phyloP scores from a whole-genome alignment of 2,113 vertebrate genomes.

The Spea multiplicata region DNA sequence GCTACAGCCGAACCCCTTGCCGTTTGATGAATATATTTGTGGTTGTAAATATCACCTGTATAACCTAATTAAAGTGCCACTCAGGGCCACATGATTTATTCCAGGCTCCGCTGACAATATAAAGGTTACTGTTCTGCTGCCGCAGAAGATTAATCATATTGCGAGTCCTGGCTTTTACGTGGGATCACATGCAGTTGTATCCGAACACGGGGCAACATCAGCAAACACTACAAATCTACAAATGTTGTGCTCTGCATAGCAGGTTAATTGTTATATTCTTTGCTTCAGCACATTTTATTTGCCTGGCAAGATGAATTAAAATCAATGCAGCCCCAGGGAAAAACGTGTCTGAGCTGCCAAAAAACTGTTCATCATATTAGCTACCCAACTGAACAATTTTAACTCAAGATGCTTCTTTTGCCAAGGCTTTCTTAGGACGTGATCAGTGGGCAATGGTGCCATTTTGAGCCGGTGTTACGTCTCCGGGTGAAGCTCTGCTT shows the following conservation, averaged over 20 bases:
- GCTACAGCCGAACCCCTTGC: no score
- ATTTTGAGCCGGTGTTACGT: background rate
- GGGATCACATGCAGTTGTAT: background rate
- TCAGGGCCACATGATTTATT: slow-evolving; percentile 17
- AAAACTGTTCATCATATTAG: slow-evolving; percentile 13
- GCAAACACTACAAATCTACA: slow-evolving; percentile 1
- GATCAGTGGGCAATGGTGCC: background rate
- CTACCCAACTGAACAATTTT: slow-evolving; percentile 23
- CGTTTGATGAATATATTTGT: background rate
- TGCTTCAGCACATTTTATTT: slow-evolving; percentile 40
- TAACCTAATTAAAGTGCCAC: slow-evolving; percentile 3
- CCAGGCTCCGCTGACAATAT: slow-evolving; percentile 8
- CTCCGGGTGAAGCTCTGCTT: no score
- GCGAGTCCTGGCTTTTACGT: background rate
- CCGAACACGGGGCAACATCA: background rate
- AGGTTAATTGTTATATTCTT: slow-evolving; percentile 19
- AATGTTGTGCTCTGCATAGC: slow-evolving; percentile 23
- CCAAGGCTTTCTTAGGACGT: background rate
- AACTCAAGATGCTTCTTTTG: background rate
- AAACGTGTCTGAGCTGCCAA: background rate
- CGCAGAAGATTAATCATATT: slow-evolving; percentile 15
- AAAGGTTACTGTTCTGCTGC: slow-evolving; percentile 19
- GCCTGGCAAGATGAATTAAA: slow-evolving; percentile 46
- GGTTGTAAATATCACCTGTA: slow-evolving; percentile 16
- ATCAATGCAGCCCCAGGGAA: slow-evolving; percentile 42